A percentile compares a stretch with the other conserved stretches of the same genome.
Conservation (phyloP, 2,888 invertebrate species). For the Agrochola macilenta region DNA sequence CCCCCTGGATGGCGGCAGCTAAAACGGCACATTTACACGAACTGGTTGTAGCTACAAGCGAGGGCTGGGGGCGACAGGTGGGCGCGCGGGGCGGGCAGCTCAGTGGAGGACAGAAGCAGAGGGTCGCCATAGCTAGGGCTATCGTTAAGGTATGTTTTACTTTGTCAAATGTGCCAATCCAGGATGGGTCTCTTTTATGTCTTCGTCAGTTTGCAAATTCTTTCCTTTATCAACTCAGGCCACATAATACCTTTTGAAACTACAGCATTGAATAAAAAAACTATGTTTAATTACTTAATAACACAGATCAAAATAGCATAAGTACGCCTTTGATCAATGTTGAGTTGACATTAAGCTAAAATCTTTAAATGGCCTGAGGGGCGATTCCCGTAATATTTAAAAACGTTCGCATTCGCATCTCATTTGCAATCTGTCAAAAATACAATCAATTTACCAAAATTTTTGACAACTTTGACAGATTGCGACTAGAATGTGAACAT, state of each 20-base stretch:
- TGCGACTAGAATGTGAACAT: no score
- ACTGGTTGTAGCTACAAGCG: slow-evolving; percentile 93
- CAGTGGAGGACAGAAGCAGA: slow-evolving; percentile 98
- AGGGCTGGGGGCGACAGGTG: slow-evolving; percentile 95
- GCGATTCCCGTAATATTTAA: no score
- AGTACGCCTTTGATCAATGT: no score
- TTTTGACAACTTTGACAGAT: no score
- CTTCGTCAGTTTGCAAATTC: not conserved
- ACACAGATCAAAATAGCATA: no score
- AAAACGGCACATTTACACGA: slow-evolving; percentile 96
- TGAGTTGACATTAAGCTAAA: no score
- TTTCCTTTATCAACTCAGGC: no score
- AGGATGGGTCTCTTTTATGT: not conserved
- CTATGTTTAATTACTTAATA: no score
- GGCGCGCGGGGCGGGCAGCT: slow-evolving; percentile 97
- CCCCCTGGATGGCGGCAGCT: slow-evolving; percentile 91
- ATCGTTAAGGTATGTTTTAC: slow-evolving; percentile 93
- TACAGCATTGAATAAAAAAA: not conserved
- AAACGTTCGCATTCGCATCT: no score
- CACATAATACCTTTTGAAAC: not conserved
- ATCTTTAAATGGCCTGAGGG: no score
- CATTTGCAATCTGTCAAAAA: no score
- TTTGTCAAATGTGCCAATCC: not conserved
- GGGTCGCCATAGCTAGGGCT: slow-evolving; percentile 98
- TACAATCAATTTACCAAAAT: no score